Conservation (phyloP, 2,888 invertebrate species). For the Nipponacmea schrenckii region DNA sequence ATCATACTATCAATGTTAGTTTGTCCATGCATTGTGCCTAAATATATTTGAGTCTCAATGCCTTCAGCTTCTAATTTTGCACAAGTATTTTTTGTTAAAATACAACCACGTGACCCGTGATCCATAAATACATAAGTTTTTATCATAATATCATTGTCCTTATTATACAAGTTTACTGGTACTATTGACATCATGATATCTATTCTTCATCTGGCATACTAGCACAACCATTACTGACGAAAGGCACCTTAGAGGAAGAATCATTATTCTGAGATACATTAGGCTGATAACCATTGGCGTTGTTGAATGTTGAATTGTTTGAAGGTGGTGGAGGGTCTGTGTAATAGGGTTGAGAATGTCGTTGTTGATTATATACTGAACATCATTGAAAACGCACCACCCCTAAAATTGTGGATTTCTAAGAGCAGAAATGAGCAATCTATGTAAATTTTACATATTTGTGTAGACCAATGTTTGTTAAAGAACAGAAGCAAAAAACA, state of each 20-base stretch:
- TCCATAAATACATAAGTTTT: slow-evolving; percentile 21
- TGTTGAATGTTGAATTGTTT: no score
- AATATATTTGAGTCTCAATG: not conserved
- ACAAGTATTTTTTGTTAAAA: slow-evolving; percentile 10
- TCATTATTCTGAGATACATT: not conserved
- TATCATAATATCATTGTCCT: not conserved
- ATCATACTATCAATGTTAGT: not conserved
- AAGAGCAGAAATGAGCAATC: no score
- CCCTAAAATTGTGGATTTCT: no score
- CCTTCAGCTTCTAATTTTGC: not conserved
- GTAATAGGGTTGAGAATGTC: no score
- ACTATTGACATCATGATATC: slow-evolving; percentile 20
- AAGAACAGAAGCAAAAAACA: no score
- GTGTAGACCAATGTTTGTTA: no score
- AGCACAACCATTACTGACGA: not conserved
- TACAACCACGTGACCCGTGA: slow-evolving; percentile 8
- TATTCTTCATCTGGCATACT: not conserved
- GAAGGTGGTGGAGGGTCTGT: no score
- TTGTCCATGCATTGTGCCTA: slow-evolving; percentile 16
- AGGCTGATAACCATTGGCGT: no score
- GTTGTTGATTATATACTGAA: no score
- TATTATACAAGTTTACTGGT: slow-evolving; percentile 11
- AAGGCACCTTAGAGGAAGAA: not conserved
- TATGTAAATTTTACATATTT: no score
- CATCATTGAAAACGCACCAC: no score